These are phyloP conservation scores for Mantis religiosa DNA, from an alignment of 2,888 invertebrate species.

Conservation along the genomic window DNA sequence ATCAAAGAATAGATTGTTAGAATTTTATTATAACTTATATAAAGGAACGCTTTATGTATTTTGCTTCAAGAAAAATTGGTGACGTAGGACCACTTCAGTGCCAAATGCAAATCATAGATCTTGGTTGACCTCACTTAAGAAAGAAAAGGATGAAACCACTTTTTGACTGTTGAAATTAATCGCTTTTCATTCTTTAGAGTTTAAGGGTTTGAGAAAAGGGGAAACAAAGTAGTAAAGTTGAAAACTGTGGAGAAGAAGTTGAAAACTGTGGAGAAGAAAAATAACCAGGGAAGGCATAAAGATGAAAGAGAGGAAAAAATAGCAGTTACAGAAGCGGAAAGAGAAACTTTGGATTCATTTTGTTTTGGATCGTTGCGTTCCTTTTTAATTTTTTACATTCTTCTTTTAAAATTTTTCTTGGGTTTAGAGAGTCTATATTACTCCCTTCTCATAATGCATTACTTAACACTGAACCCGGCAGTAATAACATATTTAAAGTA, in stretches of 20 bases:
- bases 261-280: not conserved
- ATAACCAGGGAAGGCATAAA: slow-evolving; percentile 5
- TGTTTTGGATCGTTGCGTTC: not conserved
- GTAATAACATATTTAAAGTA: too few species aligned
- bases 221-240: not conserved
- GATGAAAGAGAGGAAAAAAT: slow-evolving; percentile 12
- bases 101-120: not conserved
- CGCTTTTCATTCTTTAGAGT: slow-evolving; percentile 20
- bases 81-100: too few species aligned
- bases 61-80: too few species aligned
- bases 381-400: not conserved
- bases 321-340: not conserved
- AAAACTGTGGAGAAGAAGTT: not conserved
- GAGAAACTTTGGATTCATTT: slow-evolving; percentile 3
- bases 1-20: too few species aligned
- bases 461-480: too few species aligned
- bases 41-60: too few species aligned
- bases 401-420: too few species aligned
- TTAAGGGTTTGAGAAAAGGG: slow-evolving; percentile 13
- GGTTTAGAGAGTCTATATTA: too few species aligned
- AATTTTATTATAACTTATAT: too few species aligned
- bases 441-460: too few species aligned
- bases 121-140: slow-evolving; percentile 12
- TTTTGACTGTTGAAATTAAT: slow-evolving; percentile 22
- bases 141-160: slow-evolving; percentile 6